Conservation (phyloP, 2,888 invertebrate genomes). For the Andrena marginata region DNA sequence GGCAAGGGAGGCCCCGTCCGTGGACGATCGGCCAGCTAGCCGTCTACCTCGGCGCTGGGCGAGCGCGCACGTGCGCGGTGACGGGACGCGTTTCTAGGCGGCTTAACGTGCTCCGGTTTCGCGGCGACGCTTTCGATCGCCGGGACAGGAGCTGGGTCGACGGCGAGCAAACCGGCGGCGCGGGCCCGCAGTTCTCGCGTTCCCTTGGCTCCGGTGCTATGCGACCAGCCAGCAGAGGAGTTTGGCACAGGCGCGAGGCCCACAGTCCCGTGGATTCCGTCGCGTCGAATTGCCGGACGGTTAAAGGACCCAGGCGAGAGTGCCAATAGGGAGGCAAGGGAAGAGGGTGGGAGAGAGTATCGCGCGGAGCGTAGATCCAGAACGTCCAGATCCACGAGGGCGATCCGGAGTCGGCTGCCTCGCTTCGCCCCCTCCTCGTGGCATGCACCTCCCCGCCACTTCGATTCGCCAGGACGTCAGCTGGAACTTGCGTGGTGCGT, state of each 20-base stretch:
- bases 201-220: neutral
- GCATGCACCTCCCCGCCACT: constrained; percentile 62
- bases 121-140: constrained; percentile 53
- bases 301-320: neutral
- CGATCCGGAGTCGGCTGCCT: constrained; percentile 18
- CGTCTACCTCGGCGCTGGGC: neutral
- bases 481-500: constrained; percentile 73
- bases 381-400: constrained; percentile 45
- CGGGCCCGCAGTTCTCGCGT: constrained; percentile 22
- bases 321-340: neutral
- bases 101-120: constrained; percentile 41
- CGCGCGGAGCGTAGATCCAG: constrained; percentile 21
- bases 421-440: constrained; percentile 32
- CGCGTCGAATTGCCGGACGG: neutral
- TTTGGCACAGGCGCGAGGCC: neutral
- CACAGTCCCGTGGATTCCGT: neutral
- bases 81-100: constrained; percentile 34
- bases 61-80: constrained; percentile 36
- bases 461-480: constrained; percentile 71
- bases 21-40: constrained; percentile 20
- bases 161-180: constrained; percentile 34
- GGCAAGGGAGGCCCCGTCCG: constrained; percentile 2
- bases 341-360: neutral
- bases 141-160: constrained; percentile 33
- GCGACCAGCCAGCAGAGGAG: neutral